Evolutionary conservation across 2,113 vertebrate genomes (phyloP), one percentile per base, ranked within the genome.

Genomic region (Sterrhoptilus dennistouni): DNA sequence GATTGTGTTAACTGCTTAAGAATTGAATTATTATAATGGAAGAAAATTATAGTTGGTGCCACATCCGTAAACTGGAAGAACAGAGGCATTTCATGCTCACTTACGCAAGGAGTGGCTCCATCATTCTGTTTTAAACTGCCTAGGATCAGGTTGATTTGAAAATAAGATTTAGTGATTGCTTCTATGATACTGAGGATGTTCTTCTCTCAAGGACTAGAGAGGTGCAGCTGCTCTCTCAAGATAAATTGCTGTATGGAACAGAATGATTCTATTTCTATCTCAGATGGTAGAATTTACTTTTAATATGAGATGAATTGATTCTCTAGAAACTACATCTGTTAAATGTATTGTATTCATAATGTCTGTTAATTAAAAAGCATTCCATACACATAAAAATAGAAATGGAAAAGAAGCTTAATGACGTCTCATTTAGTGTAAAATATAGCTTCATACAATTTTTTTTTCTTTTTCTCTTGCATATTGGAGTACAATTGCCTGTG

Each of bases 301-400:
- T 77, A 82, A 33, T 81, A 91, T 57, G 63, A 93, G 54, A 85
- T 4, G 38, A 72, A 94, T 36, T 71, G 47, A 44, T 69, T 85
- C 57, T 64, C 61, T 87, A 74, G 82, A 90, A 94, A 90, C 35
- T 72, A 36, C 47, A 74, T 90, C 49, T 56, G 53, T 90, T 94
- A 85, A 90, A 88, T 92, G 77, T 78, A 88, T 50, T 87, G 53
- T 82, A 79, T 94, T 90, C 64, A 36, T 88, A 90, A 80, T 45
- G 25, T 66, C 78, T 80, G 50, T 71, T 96, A 95, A 94, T 86
- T 95, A 94, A 83, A 95, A 81, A 83, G 21, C 52, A 60, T 90
- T 86, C 74, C 49, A 79, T 78, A 92, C 29, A 77, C 56, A 82
- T 95, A 93, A 70, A 84, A 95, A 80, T 54, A 91, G 57, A 91